phyloP scores from a whole-genome alignment of 1,140 invertebrate genomes.

The Drosophila kepulauana region DNA sequence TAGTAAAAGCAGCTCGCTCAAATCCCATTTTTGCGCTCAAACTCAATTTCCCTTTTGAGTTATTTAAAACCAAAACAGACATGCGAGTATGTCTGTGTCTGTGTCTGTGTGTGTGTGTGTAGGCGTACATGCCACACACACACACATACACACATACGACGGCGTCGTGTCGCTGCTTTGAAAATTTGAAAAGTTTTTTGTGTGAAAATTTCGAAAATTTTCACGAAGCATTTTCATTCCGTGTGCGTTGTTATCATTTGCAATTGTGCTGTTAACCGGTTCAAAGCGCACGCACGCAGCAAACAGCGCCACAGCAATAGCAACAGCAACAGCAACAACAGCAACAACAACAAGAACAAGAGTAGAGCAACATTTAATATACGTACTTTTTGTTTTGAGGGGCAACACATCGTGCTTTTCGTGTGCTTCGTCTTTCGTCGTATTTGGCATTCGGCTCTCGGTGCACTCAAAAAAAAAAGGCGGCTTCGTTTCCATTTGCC shows the following conservation, averaged over 20 bases:
- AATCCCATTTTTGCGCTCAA: slow-evolving; percentile 61
- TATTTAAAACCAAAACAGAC: slow-evolving; percentile 61
- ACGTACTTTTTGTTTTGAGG: slow-evolving; percentile 2
- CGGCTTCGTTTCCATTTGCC: slow-evolving; percentile 33
- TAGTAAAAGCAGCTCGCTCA: slow-evolving; percentile 30
- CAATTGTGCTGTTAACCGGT: slow-evolving; percentile 83
- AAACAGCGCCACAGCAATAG: slow-evolving; percentile 19
- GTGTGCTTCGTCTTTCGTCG: slow-evolving; percentile 26
- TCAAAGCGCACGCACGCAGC: slow-evolving; percentile 59
- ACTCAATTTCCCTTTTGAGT: slow-evolving; percentile 78
- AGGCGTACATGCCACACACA: slow-evolving; percentile 32
- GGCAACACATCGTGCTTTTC: slow-evolving; percentile 32
- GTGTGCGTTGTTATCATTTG: slow-evolving; percentile 78
- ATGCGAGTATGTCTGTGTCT: slow-evolving; percentile 34
- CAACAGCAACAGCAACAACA: slow-evolving; percentile 27
- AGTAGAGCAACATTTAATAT: too few species aligned
- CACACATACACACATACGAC: slow-evolving; percentile 27
- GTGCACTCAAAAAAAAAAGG: slow-evolving; percentile 62
- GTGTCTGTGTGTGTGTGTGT: slow-evolving; percentile 30
- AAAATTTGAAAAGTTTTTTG: slow-evolving; percentile 81
- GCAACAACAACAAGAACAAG: slow-evolving; percentile 18
- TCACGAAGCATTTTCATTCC: slow-evolving; percentile 62
- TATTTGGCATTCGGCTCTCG: slow-evolving; percentile 26
- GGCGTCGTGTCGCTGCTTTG: slow-evolving; percentile 42
- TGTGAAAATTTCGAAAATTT: slow-evolving; percentile 84